These are phyloP conservation scores for Branchellion lobata DNA, from an alignment of 2,888 invertebrate genomes.

Conservation along the genomic window DNA sequence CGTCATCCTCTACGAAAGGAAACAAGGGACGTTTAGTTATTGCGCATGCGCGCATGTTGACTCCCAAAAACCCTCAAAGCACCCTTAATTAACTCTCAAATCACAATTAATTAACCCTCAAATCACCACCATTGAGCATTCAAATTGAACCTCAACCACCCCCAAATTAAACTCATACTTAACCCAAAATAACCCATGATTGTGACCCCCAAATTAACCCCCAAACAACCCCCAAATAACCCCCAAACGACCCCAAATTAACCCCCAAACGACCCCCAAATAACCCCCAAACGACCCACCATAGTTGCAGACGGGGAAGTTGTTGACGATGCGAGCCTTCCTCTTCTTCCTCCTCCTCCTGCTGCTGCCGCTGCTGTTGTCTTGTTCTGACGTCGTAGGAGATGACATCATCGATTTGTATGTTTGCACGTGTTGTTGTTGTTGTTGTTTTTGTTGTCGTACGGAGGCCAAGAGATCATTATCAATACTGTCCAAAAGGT, in stretches of 20 bases:
- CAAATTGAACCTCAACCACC: neutral
- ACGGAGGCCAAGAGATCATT: neutral
- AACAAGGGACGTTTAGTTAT: neutral
- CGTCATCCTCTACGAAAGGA: neutral
- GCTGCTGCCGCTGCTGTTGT: neutral
- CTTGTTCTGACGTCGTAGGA: neutral
- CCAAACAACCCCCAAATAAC: too few species aligned
- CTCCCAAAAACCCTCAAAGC: too few species aligned
- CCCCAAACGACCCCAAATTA: too few species aligned
- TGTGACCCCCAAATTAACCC: too few species aligned
- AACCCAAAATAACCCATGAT: too few species aligned
- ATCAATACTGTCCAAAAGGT: too few species aligned
- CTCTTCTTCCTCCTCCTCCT: slow-evolving; percentile 5
- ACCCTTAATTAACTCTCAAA: too few species aligned
- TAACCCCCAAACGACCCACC: neutral
- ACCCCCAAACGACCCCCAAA: too few species aligned
- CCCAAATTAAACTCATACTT: neutral
- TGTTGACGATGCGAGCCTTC: neutral
- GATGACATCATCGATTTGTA: neutral
- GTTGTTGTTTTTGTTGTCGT: neutral
- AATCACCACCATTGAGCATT: too few species aligned
- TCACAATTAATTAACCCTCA: too few species aligned
- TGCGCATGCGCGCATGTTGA: neutral
- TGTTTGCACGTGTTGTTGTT: neutral
- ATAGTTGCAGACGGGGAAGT: neutral